A percentile compares a stretch with the other conserved stretches of the same genome.
Conservation (phyloP, 35 echinoderm and acorn worm species). For the Acanthaster planci region DNA sequence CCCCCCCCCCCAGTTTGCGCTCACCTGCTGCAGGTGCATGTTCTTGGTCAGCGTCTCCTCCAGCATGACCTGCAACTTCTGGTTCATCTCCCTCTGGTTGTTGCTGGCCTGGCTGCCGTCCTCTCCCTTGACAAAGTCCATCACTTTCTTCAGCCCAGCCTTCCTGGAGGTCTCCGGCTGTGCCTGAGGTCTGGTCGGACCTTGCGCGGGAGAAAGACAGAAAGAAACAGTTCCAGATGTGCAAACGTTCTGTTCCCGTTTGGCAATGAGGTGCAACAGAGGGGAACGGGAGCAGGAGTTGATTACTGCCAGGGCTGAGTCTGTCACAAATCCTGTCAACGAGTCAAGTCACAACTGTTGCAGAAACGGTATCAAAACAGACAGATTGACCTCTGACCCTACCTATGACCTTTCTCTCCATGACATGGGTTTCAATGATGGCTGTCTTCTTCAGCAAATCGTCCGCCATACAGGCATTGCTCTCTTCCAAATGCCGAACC, state of each 20-base stretch:
- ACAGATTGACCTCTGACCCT: conserved; percentile 34
- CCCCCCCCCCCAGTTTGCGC: too few relatives aligned
- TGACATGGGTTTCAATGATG: conserved; percentile 95
- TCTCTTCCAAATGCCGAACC: conserved; percentile 95
- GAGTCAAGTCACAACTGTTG: not conserved
- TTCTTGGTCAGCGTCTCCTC: conserved; percentile 98
- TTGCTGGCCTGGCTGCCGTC: conserved; percentile 49
- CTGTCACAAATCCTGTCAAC: not conserved
- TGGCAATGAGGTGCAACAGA: too few relatives aligned
- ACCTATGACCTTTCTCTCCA: conserved; percentile 93
- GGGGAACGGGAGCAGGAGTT: too few relatives aligned
- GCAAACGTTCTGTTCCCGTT: too few relatives aligned
- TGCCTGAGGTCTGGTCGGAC: conserved; percentile 41
- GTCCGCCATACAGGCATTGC: conserved; percentile 95
- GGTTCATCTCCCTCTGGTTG: conserved; percentile 85
- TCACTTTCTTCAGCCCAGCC: conserved; percentile 85
- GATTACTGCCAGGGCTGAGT: not conserved
- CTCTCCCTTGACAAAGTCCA: conserved; percentile 74
- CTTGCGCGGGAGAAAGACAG: conserved; percentile 17
- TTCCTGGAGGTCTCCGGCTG: conserved; percentile 35
- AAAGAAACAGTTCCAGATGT: too few relatives aligned
- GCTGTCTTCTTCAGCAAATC: conserved; percentile 92
- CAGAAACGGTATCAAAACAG: not conserved
- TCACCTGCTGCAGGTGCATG: conserved; percentile 97
- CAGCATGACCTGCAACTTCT: conserved; percentile 93